Conservation (phyloP, 2,113 vertebrate species). For the Brevimyrus niger region DNA sequence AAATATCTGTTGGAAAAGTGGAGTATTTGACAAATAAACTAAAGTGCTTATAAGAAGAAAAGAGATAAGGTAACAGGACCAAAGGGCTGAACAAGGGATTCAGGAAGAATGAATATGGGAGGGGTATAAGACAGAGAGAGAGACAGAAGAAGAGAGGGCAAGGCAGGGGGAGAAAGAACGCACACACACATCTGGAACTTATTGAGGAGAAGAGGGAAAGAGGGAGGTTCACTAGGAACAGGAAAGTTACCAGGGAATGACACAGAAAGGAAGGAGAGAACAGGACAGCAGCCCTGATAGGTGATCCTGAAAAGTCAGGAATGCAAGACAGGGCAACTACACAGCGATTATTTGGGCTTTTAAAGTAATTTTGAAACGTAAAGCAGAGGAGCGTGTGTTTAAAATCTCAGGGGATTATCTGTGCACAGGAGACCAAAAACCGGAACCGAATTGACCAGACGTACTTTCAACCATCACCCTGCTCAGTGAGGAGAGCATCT, state of each 20-base stretch:
- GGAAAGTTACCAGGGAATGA: background rate
- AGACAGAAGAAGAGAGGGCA: slow-evolving; percentile 4
- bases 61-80: slow-evolving; percentile 2
- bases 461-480: background rate
- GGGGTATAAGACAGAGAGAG: background rate
- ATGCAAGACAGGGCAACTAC: background rate
- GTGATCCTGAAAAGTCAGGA: background rate
- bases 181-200: slow-evolving; percentile 59
- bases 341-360: background rate
- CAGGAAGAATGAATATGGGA: slow-evolving; percentile 1
- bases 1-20: background rate
- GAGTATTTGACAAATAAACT: background rate
- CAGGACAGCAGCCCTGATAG: background rate
- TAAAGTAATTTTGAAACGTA: background rate
- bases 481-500: background rate
- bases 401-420: background rate
- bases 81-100: slow-evolving; percentile 19
- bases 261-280: background rate
- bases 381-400: background rate
- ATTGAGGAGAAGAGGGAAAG: slow-evolving; percentile 36
- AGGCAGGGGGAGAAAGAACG: slow-evolving; percentile 22
- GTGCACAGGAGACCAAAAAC: background rate
- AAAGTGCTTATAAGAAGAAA: background rate
- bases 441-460: background rate
- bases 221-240: slow-evolving; percentile 23